Conservation (phyloP, 2,113 vertebrate genomes). For the Zosterops pallidus region DNA sequence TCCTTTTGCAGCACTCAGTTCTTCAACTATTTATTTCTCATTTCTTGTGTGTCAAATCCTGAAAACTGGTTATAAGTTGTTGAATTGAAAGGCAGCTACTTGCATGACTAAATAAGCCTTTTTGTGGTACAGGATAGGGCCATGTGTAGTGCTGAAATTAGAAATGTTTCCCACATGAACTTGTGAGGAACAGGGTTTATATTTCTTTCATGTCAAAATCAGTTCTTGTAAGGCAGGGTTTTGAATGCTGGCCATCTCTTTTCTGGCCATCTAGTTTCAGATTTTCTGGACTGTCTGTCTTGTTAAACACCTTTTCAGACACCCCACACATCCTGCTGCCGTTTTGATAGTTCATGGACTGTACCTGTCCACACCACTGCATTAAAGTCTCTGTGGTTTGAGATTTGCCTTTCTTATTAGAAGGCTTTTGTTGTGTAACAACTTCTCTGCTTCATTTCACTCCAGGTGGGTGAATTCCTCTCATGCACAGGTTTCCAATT, state of each 20-base stretch:
- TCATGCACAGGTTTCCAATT: too few relatives aligned
- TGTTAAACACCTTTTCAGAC: neutral
- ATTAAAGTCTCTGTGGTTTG: too few relatives aligned
- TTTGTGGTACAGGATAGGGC: neutral
- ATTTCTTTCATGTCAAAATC: neutral
- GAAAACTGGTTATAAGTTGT: neutral
- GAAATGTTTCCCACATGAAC: neutral
- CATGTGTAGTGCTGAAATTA: neutral
- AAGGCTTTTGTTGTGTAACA: too few relatives aligned
- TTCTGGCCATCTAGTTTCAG: neutral
- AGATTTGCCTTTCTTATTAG: too few relatives aligned
- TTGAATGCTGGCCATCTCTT: neutral
- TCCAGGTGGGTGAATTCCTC: too few relatives aligned
- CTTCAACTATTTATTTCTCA: neutral
- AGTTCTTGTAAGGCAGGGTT: neutral
- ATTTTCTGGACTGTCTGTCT: neutral
- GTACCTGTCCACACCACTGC: too few relatives aligned
- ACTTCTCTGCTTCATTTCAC: too few relatives aligned
- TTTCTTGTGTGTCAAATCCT: neutral
- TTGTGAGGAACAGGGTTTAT: neutral
- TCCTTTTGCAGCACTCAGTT: neutral
- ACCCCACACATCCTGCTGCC: rapidly evolving
- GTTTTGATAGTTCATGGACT: too few relatives aligned
- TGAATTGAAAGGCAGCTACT: neutral
- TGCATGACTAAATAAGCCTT: neutral